A percentile compares a stretch with the other conserved stretches of the same genome.
Conservation (phyloP, 2,797 vertebrate species). For the Acrossocheilus wenchowensis region DNA sequence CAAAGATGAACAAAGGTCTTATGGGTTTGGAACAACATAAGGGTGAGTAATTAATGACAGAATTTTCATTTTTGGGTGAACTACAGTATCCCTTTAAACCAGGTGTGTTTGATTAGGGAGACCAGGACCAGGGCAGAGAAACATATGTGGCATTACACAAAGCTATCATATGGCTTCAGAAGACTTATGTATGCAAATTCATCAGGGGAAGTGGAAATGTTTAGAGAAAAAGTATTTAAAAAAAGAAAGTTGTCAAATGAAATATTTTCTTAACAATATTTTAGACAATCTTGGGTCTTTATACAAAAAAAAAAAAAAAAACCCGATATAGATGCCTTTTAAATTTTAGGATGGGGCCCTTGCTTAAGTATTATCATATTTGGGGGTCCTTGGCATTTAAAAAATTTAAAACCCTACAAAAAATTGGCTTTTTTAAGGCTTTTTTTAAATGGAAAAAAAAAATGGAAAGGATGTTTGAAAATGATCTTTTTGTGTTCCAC, state of each 20-base stretch:
- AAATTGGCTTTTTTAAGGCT: not conserved
- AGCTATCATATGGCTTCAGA: no score
- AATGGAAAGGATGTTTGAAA: no score
- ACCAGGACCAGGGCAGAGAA: not conserved
- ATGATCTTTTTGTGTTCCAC: not conserved
- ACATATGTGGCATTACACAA: not conserved
- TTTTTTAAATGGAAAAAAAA: no score
- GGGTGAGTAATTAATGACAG: not conserved
- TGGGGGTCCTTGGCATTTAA: not conserved
- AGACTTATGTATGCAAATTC: no score
- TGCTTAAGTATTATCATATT: not conserved
- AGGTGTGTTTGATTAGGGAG: not conserved
- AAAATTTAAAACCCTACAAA: not conserved
- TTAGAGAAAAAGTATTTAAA: no score
- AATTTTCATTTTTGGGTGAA: not conserved
- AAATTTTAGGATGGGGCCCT: not conserved
- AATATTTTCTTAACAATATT: no score
- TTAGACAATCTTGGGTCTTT: no score
- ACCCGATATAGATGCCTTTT: not conserved
- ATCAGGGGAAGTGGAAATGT: no score
- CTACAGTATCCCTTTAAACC: not conserved
- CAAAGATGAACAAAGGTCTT: no score
- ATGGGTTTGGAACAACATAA: not conserved
- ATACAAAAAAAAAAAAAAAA: no score
- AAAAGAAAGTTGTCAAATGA: no score